phyloP scores from a whole-genome alignment of 1,140 invertebrate species.

The Acromyrmex echinatior region DNA sequence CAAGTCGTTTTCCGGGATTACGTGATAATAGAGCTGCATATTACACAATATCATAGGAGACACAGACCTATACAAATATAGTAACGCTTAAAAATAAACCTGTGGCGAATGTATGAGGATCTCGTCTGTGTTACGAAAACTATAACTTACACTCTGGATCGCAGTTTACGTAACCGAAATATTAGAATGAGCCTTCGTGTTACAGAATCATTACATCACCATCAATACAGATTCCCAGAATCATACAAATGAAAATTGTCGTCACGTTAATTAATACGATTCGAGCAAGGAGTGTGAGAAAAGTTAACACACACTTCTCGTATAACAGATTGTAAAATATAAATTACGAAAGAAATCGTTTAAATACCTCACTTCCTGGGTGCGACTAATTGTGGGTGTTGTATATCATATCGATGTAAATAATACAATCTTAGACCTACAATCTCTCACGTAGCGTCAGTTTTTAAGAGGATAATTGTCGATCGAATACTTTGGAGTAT shows the following conservation, averaged over 20 bases:
- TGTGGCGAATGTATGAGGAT: neutral
- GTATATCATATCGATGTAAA: neutral
- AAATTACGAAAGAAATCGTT: neutral
- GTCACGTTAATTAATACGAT: neutral
- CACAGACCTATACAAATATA: conserved; percentile 18
- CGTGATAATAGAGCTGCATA: neutral
- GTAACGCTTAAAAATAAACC: conserved; percentile 64
- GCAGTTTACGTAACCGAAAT: conserved; percentile 21
- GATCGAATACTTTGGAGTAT: neutral
- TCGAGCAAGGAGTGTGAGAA: too few species aligned
- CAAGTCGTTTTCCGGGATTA: conserved; percentile 1
- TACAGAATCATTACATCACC: too few species aligned
- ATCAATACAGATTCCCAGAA: neutral
- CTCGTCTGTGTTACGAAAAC: neutral
- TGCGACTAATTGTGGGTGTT: neutral
- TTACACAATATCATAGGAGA: conserved; percentile 29
- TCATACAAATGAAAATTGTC: neutral
- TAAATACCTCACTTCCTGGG: neutral
- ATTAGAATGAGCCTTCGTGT: neutral
- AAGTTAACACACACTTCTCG: neutral
- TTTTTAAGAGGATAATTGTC: conserved; percentile 6
- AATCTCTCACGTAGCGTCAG: neutral
- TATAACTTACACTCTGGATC: neutral
- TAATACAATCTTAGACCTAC: neutral
- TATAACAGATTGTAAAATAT: neutral